Base-by-base conservation (phyloP, 1,140 invertebrate species). In the Theocolax elegans region DNA sequence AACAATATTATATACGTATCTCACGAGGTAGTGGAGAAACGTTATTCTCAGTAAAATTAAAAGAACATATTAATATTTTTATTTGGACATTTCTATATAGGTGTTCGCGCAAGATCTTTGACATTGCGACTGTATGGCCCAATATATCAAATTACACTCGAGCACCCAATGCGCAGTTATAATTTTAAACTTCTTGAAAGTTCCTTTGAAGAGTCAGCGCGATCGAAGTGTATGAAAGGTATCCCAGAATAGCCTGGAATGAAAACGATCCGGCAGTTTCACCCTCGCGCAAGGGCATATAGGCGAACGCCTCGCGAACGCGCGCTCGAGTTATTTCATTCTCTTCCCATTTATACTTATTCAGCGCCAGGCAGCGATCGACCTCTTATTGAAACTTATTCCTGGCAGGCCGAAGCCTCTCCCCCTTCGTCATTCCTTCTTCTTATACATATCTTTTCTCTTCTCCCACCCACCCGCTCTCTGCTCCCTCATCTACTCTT, bases 331-430 rank as follows among this genome's bases (percentile, higher is more conserved):
- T 67, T 59, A 48, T 67, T 67, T 67, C 29, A 67, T 67, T 67
- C 27, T 58, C 4, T 49, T 25, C 13, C 27, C 54, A 67, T 67
- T 67, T 49, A 59, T 59, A 49, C 65, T 59, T 27, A 59, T 59
- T 67, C 53, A 49, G 21, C 8, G 8, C 8, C 13, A 46, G 49
- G 12, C 25, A 19, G 49, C 40, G 19, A 56, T 66, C 51, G 54
- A 49, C 12, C 31, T 38, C 44, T 68, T n/a, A 68, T 68, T 60
- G 56, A 68, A 68, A 68, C 58, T 59, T 68, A 67, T 68, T 60
- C n/a, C 19, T 51, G 44, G 29, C 23, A 35, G 53, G 17, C 10
- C 29, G 1, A 38, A 46, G 27, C 29, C 27, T 23, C 54, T 19
- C 17, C 13, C 38, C 25, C 13, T 15, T 67, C 25, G 23, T 51